phyloP scores from a whole-genome alignment of 2,113 vertebrate species.

The Ceyx cyanopectus region DNA sequence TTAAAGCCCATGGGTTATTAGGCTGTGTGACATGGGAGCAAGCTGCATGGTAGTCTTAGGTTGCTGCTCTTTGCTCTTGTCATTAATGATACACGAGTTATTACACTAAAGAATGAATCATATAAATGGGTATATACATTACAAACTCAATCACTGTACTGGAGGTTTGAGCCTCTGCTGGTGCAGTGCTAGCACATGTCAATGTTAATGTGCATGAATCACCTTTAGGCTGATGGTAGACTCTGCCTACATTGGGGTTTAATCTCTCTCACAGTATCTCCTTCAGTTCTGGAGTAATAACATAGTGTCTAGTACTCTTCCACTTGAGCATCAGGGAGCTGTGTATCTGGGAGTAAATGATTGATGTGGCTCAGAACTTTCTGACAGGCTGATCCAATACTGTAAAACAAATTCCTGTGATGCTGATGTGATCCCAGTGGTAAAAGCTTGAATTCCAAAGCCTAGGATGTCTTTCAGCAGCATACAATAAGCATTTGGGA shows the following conservation, averaged over 20 bases:
- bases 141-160: not conserved
- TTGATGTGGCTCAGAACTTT: not conserved
- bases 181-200: not conserved
- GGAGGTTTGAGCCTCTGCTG: not conserved
- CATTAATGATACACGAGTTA: not conserved
- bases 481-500: not conserved
- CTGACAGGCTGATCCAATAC: not conserved
- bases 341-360: not conserved
- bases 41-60: not conserved
- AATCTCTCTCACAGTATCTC: not conserved
- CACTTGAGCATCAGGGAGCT: accelerated
- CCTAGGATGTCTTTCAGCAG: not conserved
- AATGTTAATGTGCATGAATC: not conserved
- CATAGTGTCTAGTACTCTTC: not conserved
- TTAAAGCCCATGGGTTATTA: accelerated
- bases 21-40: not conserved
- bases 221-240: not conserved
- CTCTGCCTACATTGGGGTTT: not conserved
- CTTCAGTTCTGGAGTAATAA: not conserved
- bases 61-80: not conserved
- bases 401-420: not conserved
- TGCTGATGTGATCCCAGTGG: not conserved
- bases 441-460: not conserved
- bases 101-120: not conserved
- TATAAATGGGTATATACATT: not conserved